These are phyloP conservation scores for Tauraco erythrolophus DNA, from an alignment of 2,113 vertebrate genomes.

Conservation along the genomic window DNA sequence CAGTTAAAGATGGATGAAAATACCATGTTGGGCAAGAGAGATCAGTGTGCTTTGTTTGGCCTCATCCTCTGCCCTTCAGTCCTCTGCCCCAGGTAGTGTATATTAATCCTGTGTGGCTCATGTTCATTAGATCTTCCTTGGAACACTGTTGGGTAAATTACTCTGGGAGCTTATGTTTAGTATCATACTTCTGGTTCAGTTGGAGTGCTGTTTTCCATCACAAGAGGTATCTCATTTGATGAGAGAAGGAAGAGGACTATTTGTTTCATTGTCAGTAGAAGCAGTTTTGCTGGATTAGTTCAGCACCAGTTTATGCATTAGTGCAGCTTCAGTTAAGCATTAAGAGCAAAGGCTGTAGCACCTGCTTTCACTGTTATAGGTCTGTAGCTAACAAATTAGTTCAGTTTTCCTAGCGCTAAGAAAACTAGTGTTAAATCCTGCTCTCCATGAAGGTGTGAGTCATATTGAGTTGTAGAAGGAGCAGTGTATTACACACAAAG, in stretches of 20 bases:
- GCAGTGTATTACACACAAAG: neutral
- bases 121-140: neutral
- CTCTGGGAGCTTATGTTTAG: neutral
- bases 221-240: neutral
- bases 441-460: neutral
- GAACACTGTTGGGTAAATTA: neutral
- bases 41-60: neutral
- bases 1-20: neutral
- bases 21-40: neutral
- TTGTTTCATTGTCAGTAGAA: neutral
- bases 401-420: neutral
- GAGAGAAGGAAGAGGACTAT: neutral
- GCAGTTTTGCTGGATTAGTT: neutral
- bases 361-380: neutral
- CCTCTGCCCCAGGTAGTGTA: neutral
- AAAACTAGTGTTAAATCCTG: neutral
- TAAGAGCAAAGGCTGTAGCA: neutral
- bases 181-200: neutral
- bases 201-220: neutral
- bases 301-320: neutral
- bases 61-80: neutral
- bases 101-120: neutral
- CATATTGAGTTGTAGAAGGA: neutral
- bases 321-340: neutral
- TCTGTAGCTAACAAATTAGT: neutral